These are phyloP conservation scores for Pholis gunnellus DNA, from an alignment of 2,113 vertebrate species.

Conservation along the genomic window DNA sequence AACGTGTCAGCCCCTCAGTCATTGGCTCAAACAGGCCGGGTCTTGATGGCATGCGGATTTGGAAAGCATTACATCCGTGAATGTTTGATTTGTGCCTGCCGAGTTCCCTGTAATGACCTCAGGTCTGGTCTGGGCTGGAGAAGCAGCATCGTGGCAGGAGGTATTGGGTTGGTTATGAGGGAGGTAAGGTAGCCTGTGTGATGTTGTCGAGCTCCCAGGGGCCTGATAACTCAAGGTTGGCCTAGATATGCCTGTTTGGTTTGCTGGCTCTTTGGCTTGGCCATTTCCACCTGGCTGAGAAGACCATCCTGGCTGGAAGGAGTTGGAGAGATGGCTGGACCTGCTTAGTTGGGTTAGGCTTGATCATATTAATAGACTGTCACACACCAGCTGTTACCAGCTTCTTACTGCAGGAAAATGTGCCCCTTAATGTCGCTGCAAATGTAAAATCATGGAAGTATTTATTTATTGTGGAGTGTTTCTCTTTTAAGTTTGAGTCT, in stretches of 20 bases:
- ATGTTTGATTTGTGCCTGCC: constrained; percentile 65
- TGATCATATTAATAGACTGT: not conserved
- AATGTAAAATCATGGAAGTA: not conserved
- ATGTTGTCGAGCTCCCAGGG: constrained; percentile 67
- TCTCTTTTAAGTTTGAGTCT: not conserved
- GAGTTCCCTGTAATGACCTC: constrained; percentile 53
- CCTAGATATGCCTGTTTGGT: constrained; percentile 73
- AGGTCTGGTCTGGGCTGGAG: constrained; percentile 45
- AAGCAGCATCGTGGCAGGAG: constrained; percentile 39
- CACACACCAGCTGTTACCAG: constrained; percentile 1
- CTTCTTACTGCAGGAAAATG: not conserved
- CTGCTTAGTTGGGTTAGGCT: not conserved
- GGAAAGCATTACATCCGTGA: constrained; percentile 54
- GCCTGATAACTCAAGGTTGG: constrained; percentile 64
- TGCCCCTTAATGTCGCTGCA: not conserved
- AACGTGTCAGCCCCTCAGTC: constrained; percentile 19
- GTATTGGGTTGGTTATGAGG: constrained; percentile 43
- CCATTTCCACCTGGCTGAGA: constrained; percentile 60
- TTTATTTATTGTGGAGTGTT: not conserved
- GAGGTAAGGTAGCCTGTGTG: constrained; percentile 37
- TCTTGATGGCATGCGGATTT: constrained; percentile 44
- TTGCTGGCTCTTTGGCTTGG: constrained; percentile 52
- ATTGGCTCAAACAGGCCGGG: constrained; percentile 12
- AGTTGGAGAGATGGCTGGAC: constrained; percentile 30
- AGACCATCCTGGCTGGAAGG: constrained; percentile 48